Conservation (phyloP, 2,888 invertebrate species). For the Anaspis maculata region DNA sequence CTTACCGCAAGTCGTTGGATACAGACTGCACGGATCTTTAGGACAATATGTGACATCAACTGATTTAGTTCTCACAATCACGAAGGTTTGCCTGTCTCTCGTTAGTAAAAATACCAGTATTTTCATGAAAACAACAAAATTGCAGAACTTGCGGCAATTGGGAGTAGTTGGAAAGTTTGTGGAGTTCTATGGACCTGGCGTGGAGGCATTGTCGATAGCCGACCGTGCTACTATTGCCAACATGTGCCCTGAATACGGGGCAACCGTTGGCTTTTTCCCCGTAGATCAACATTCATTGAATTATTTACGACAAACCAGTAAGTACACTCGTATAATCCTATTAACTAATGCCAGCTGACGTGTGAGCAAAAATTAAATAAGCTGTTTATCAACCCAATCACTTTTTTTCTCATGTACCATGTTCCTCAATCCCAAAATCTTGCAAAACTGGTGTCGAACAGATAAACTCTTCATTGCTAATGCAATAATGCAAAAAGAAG, state of each 20-base stretch:
- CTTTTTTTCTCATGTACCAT: too few relatives aligned
- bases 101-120: background rate
- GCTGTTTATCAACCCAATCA: too few relatives aligned
- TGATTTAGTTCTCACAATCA: conserved; percentile 93
- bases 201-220: conserved; percentile 82
- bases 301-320: conserved; percentile 83
- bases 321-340: too few relatives aligned
- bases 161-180: conserved; percentile 99
- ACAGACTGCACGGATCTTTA: conserved; percentile 74
- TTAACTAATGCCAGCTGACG: too few relatives aligned
- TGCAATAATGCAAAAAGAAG: too few relatives aligned
- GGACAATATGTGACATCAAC: conserved; percentile 86
- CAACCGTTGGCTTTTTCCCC: conserved; percentile 92
- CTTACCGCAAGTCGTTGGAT: conserved; percentile 92
- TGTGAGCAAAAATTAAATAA: too few relatives aligned
- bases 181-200: conserved; percentile 96
- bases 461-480: too few relatives aligned
- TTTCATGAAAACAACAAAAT: conserved; percentile 7
- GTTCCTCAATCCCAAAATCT: too few relatives aligned
- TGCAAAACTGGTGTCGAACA: too few relatives aligned
- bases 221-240: conserved; percentile 97
- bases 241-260: conserved; percentile 98
- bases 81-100: conserved; percentile 77
- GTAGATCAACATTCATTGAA: conserved; percentile 72
- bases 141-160: conserved; percentile 67